Conservation (phyloP, 2,113 vertebrate species). For the Callionymus lyra region DNA sequence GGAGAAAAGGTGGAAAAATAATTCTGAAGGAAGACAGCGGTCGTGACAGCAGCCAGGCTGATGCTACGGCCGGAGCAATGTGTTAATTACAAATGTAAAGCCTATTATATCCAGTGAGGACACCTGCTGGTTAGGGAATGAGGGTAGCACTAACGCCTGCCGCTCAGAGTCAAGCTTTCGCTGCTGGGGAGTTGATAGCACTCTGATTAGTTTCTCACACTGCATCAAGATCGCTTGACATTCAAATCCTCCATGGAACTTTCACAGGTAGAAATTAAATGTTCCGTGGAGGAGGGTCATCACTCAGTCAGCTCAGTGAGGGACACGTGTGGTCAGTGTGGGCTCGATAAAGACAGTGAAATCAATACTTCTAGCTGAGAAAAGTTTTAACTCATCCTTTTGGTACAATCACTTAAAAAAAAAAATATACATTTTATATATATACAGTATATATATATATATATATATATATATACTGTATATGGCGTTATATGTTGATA, state of each 20-base stretch:
- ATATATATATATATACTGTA: too few relatives aligned
- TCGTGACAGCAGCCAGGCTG: slow-evolving; percentile 9
- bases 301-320: slow-evolving; percentile 48
- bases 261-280: slow-evolving; percentile 65
- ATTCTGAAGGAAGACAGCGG: slow-evolving; percentile 23
- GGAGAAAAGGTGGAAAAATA: slow-evolving; percentile 23
- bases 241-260: slow-evolving; percentile 68
- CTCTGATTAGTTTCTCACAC: slow-evolving; percentile 70
- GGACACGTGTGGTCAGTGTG: slow-evolving; percentile 27
- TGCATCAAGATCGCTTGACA: slow-evolving; percentile 61
- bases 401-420: too few relatives aligned
- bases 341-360: slow-evolving; percentile 22
- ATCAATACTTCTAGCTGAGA: too few relatives aligned
- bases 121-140: slow-evolving; percentile 91
- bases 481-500: too few relatives aligned
- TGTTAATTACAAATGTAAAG: slow-evolving; percentile 94
- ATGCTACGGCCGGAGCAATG: slow-evolving; percentile 57
- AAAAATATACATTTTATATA: too few relatives aligned
- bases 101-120: slow-evolving; percentile 86
- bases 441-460: too few relatives aligned
- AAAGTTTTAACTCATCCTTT: too few relatives aligned
- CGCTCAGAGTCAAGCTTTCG: slow-evolving; percentile 63
- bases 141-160: slow-evolving; percentile 72
- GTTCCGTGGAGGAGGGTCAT: slow-evolving; percentile 61
- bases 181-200: slow-evolving; percentile 68